Evolutionary conservation across 2,113 vertebrate species (phyloP).

Genomic region (Pristiophorus japonicus): DNA sequence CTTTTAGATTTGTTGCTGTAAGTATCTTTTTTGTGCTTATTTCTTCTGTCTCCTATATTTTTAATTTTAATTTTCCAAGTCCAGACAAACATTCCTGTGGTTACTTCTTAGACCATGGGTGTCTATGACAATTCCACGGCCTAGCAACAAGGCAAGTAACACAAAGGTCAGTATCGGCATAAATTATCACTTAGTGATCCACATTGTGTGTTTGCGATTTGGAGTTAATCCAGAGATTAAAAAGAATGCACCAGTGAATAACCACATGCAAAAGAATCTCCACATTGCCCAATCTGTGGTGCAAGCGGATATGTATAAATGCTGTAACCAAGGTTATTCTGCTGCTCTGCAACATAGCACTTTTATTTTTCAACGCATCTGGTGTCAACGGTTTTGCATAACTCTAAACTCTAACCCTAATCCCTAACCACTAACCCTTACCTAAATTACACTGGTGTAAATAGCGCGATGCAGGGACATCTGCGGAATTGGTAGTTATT

Average conservation of each 20-base stretch:
- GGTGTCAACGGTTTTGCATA: background rate
- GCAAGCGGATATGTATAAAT: background rate
- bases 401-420: background rate
- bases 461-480: background rate
- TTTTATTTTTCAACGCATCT: background rate
- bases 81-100: background rate
- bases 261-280: background rate
- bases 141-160: background rate
- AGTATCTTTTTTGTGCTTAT: too few species aligned
- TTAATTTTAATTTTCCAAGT: background rate
- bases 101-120: background rate
- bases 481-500: background rate
- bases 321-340: background rate
- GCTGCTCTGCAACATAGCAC: background rate
- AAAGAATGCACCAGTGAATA: background rate
- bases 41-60: too few species aligned
- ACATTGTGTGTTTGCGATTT: background rate
- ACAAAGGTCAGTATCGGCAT: background rate
- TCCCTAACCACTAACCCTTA: background rate
- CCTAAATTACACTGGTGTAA: background rate
- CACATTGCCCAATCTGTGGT: background rate
- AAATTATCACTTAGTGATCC: background rate
- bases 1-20: too few species aligned
- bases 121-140: background rate
- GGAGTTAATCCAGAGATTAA: background rate